phyloP scores from a whole-genome alignment of 2,888 invertebrate species.

The Morinoia aosen region DNA sequence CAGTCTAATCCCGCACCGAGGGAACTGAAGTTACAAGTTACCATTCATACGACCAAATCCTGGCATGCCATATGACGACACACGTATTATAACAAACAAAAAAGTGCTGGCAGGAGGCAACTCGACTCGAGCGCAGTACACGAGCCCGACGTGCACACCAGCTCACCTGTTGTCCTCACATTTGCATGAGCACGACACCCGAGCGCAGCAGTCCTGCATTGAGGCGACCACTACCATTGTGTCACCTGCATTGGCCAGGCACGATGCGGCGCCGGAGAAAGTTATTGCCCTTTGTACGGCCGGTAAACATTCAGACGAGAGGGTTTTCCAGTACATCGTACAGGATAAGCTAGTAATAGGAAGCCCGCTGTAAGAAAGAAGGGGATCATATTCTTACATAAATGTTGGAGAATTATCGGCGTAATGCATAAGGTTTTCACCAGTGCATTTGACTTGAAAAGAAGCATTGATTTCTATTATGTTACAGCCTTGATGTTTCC shows the following conservation, averaged over 20 bases:
- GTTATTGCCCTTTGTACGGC: not conserved
- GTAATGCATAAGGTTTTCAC: no score
- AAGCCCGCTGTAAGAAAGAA: no score
- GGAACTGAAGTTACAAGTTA: not conserved
- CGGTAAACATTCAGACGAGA: not conserved
- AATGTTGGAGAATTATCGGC: no score
- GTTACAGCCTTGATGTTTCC: no score
- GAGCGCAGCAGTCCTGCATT: not conserved
- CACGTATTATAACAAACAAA: no score
- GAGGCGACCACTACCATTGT: not conserved
- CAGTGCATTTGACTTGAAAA: no score
- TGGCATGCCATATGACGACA: no score
- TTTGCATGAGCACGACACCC: not conserved
- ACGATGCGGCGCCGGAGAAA: not conserved
- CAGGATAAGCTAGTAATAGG: not conserved
- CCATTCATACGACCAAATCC: no score
- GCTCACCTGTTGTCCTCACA: not conserved
- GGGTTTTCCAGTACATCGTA: not conserved
- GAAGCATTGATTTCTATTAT: no score
- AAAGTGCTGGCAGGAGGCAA: not conserved
- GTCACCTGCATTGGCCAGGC: not conserved
- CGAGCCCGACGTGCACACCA: not conserved
- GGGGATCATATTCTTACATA: not conserved
- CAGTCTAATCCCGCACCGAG: not conserved
- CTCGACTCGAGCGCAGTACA: not conserved